Conservation (phyloP, 2,888 invertebrate genomes). For the Ornithoptera alexandrae region DNA sequence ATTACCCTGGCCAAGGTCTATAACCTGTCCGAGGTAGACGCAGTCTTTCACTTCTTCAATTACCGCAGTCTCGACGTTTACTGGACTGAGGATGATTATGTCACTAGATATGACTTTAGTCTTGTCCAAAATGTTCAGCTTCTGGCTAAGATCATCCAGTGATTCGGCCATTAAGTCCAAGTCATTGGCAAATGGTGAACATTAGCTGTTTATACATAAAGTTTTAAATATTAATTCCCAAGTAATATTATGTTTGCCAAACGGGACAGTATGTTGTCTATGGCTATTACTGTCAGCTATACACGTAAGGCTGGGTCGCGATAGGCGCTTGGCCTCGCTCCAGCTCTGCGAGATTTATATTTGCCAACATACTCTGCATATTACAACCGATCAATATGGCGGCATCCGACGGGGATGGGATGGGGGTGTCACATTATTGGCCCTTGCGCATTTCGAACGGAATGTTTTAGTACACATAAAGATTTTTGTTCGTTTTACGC, state of each 20-base stretch:
- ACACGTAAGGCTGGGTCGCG: constrained; percentile 39
- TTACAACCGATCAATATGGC: constrained; percentile 44
- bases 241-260: not conserved
- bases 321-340: constrained; percentile 53
- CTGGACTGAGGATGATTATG: no score
- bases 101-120: no score
- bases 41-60: no score
- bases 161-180: no score
- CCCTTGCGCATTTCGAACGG: constrained; percentile 35
- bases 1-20: no score
- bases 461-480: constrained; percentile 42
- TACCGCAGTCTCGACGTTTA: no score
- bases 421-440: constrained; percentile 34
- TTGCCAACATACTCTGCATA: constrained; percentile 50
- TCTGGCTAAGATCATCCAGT: no score
- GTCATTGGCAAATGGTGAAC: no score
- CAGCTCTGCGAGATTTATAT: constrained; percentile 63
- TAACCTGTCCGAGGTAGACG: no score
- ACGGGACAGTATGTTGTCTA: constrained; percentile 39
- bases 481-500: constrained; percentile 28
- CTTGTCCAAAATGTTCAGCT: no score
- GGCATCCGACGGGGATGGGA: constrained; percentile 35
- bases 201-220: not conserved
- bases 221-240: not conserved
- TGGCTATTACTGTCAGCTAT: constrained; percentile 48